Conservation (phyloP, 2,113 vertebrate species). For the Cryptomyrus ogoouensis region DNA sequence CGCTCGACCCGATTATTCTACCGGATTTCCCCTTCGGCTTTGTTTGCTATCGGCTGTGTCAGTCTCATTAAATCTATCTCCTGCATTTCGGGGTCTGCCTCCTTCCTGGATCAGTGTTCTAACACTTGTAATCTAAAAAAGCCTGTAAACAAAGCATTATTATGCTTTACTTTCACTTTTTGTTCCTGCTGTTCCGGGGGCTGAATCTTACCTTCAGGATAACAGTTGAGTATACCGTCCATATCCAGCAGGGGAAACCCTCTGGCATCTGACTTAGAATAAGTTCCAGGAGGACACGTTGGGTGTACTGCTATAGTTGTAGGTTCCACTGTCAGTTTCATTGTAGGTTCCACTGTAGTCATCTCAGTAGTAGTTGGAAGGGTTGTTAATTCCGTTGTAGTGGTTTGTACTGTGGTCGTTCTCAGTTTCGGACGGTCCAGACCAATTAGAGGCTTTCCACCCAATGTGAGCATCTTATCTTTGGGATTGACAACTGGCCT, state of each 20-base stretch:
- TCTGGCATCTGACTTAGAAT: conserved; percentile 65
- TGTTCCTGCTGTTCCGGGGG: not conserved
- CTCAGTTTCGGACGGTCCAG: conserved; percentile 73
- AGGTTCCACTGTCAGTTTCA: conserved; percentile 50
- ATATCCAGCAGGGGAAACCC: conserved; percentile 68
- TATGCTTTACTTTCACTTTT: not conserved
- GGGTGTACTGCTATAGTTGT: conserved; percentile 57
- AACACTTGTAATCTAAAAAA: not conserved
- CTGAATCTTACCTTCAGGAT: conserved; percentile 72
- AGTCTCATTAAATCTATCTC: too few relatives aligned
- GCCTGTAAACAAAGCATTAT: not conserved
- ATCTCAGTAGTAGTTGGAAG: conserved; percentile 58
- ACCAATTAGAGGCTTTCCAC: conserved; percentile 85
- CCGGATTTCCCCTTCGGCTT: too few relatives aligned
- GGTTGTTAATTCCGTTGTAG: conserved; percentile 53
- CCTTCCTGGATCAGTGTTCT: too few relatives aligned
- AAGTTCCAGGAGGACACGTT: conserved; percentile 83
- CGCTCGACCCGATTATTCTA: too few relatives aligned
- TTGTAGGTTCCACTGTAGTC: conserved; percentile 56
- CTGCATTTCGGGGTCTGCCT: too few relatives aligned
- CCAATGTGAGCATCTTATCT: conserved; percentile 83
- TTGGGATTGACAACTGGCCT: conserved; percentile 84
- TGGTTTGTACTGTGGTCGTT: conserved; percentile 55
- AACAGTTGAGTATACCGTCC: conserved; percentile 74
- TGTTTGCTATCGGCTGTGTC: too few relatives aligned